A percentile compares a stretch with the other conserved stretches of the same genome.
These are phyloP conservation scores for Saturnia pavonia DNA, from an alignment of 2,888 invertebrate genomes.

Conservation along the genomic window DNA sequence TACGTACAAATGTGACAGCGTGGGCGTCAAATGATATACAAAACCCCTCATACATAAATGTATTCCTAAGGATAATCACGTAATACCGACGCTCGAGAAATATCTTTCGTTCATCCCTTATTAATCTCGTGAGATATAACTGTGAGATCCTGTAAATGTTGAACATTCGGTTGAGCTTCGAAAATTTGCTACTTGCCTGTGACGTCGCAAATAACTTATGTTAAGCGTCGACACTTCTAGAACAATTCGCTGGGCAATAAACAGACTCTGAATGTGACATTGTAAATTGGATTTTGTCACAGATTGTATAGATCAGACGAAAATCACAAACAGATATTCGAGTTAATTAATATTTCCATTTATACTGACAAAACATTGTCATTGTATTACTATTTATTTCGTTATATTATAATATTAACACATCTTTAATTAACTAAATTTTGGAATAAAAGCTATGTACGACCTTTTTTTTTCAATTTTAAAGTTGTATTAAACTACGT, in stretches of 20 bases:
- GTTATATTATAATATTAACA: not conserved
- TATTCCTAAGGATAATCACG: not conserved
- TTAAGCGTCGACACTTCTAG: not conserved
- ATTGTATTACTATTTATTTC: not conserved
- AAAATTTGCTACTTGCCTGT: not conserved
- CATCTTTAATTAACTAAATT: too few relatives aligned
- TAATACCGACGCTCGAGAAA: not conserved
- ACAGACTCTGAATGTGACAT: constrained; percentile 2
- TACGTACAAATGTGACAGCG: not conserved
- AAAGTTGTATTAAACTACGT: too few relatives aligned
- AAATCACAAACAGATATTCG: not conserved
- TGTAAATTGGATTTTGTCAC: not conserved
- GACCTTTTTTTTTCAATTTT: too few relatives aligned
- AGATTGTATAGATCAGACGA: not conserved
- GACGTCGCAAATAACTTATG: not conserved
- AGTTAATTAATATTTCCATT: not conserved
- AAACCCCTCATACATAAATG: not conserved
- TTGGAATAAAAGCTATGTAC: too few relatives aligned
- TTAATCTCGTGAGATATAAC: not conserved
- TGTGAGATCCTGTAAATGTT: not conserved
- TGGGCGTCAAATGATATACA: not conserved
- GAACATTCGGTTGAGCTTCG: not conserved
- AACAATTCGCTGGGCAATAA: not conserved
- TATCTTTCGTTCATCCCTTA: not conserved
- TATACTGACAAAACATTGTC: not conserved